Evolutionary conservation across 2,888 invertebrate genomes (phyloP).

Genomic region (Sisyra terminalis): DNA sequence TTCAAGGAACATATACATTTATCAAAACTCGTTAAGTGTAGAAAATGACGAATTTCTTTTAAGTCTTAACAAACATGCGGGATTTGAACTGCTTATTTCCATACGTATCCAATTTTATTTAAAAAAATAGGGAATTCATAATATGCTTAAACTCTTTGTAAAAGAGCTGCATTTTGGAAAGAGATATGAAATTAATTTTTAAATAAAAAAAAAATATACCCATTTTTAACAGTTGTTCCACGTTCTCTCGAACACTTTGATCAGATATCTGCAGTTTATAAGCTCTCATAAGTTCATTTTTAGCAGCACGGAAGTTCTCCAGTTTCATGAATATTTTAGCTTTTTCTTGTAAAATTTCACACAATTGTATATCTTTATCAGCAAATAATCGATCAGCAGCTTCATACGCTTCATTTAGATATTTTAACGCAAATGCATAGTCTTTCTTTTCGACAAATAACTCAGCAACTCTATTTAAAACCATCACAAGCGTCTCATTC

Average conservation of each 20-base stretch:
- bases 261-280: conserved; percentile 55
- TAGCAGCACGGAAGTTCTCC: conserved; percentile 59
- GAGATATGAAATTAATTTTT: too few relatives aligned
- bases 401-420: conserved; percentile 53
- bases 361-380: conserved; percentile 37
- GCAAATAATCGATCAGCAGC: conserved; percentile 40
- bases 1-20: too few relatives aligned
- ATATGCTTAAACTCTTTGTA: too few relatives aligned
- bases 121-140: too few relatives aligned
- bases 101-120: too few relatives aligned
- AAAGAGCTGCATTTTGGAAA: too few relatives aligned
- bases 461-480: conserved; percentile 50
- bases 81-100: too few relatives aligned
- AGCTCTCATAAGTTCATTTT: conserved; percentile 53
- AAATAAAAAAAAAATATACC: conserved; percentile 29
- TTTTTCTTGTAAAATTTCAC: conserved; percentile 51
- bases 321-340: conserved; percentile 54
- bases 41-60: too few relatives aligned
- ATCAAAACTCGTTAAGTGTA: too few relatives aligned
- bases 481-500: conserved; percentile 55
- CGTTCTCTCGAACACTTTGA: conserved; percentile 37
- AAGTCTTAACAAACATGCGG: too few relatives aligned
- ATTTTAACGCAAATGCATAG: conserved; percentile 42
- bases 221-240: conserved; percentile 47
- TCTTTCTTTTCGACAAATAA: conserved; percentile 46